phyloP scores from a whole-genome alignment of 2,113 vertebrate species.

The Patagioenas fasciata region DNA sequence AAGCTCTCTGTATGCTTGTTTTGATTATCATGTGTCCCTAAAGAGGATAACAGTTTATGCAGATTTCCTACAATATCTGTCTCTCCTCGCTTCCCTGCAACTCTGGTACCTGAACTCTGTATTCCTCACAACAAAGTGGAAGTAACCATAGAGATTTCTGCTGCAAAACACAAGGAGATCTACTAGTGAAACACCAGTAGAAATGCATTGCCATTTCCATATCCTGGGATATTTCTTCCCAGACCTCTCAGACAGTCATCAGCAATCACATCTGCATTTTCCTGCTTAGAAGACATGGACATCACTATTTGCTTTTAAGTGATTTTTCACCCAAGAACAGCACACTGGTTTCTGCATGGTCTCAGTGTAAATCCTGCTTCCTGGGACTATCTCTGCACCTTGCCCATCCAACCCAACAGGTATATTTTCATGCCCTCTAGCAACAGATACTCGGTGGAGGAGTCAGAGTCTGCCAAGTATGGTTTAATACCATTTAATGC shows the following conservation, averaged over 20 bases:
- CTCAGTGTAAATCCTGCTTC: neutral
- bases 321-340: neutral
- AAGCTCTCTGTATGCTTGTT: neutral
- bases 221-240: neutral
- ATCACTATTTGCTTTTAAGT: neutral
- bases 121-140: neutral
- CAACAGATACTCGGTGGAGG: neutral
- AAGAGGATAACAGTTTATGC: neutral
- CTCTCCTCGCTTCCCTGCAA: neutral
- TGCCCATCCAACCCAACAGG: neutral
- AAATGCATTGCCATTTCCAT: neutral
- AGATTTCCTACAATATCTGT: neutral
- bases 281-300: neutral
- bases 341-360: neutral
- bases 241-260: neutral
- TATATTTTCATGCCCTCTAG: slow-evolving; percentile 25
- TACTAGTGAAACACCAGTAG: neutral
- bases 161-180: neutral
- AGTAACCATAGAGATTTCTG: neutral
- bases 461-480: neutral
- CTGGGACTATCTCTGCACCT: neutral
- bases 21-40: neutral
- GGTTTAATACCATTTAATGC: slow-evolving; percentile 1
- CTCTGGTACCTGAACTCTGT: neutral
- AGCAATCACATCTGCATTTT: neutral